phyloP scores from a whole-genome alignment of 2,113 vertebrate genomes.

The Ranitomeya imitator region DNA sequence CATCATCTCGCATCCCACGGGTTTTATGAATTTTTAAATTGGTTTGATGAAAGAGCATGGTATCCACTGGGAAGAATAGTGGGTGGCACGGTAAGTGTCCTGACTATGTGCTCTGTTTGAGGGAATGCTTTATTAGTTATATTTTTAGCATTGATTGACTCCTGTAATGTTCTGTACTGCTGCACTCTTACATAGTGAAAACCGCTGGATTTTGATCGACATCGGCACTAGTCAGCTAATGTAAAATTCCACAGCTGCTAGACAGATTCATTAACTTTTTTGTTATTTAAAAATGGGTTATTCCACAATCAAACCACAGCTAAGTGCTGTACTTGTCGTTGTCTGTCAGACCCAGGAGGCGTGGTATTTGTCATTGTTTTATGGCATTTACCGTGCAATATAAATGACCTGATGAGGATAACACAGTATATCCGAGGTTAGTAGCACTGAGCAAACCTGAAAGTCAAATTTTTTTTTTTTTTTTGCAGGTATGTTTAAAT shows the following conservation, averaged over 20 bases:
- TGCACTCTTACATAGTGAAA: background rate
- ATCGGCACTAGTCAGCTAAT: background rate
- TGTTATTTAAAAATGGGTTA: no score
- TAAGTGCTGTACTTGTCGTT: no score
- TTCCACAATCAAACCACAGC: no score
- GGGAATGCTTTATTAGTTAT: background rate
- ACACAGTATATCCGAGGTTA: no score
- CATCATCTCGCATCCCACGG: conserved; percentile 98
- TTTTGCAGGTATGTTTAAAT: no score
- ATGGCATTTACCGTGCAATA: no score
- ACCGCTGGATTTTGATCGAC: background rate
- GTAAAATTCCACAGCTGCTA: background rate
- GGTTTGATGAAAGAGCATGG: conserved; percentile 99
- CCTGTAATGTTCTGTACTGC: background rate
- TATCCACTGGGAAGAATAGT: conserved; percentile 98
- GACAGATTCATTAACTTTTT: no score
- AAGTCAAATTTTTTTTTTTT: no score
- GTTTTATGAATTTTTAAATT: conserved; percentile 99
- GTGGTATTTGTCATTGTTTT: no score
- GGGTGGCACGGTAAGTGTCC: conserved; percentile 92
- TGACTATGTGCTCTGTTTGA: background rate
- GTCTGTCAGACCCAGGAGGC: no score
- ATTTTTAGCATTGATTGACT: background rate
- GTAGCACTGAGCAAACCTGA: no score
- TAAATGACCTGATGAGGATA: no score